Evolutionary conservation across 2,797 vertebrate species (phyloP), one percentile per base, ranked within the genome.

Genomic region (Xenops minutus): DNA sequence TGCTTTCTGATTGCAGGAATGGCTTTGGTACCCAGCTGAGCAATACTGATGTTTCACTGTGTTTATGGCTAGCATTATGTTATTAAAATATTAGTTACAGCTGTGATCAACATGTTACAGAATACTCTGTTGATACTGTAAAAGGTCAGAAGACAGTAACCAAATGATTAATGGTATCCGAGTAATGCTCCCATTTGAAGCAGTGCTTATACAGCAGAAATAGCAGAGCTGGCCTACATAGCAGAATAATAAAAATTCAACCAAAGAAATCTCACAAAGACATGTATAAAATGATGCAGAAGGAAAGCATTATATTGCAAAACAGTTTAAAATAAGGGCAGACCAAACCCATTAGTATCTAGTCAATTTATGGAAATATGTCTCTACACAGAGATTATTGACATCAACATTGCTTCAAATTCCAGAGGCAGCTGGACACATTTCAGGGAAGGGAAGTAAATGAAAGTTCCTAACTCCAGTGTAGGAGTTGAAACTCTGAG

Each of bases 121-220:
- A 82, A 52, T 48, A 76, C 51, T 84, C 63, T 94, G 75, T 84
- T 88, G 90, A 63, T 69, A 80, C 58, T 90, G 59, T 61, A 66
- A 88, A 90, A 92, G 92, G 85, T 96, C 88, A 84, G 55, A 72
- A 96, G 90, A 92, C 61, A 84, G 95, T 67, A 92, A 86, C 56
- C 36, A 80, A 63, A 92, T 95, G 85, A 95, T 88, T 92, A 93
- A 93, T 73, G 62, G 87, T 64, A 78, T 95, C 61, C 73, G 61
- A 91, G 90, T 71, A 89, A 61, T 55, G 92, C 75, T 96, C 55
- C 59, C 46, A 67, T 95, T 94, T 85, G 73, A 92, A 93, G 85
- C 61, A 86, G 48, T 93, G 88, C 90, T 96, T 93, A 96, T 82
- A 76, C 91, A 96, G 96, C 95, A 97, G 49, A 95, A 95, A 90